Conservation (phyloP, 2,888 invertebrate species). For the Cerceris ruficornis region DNA sequence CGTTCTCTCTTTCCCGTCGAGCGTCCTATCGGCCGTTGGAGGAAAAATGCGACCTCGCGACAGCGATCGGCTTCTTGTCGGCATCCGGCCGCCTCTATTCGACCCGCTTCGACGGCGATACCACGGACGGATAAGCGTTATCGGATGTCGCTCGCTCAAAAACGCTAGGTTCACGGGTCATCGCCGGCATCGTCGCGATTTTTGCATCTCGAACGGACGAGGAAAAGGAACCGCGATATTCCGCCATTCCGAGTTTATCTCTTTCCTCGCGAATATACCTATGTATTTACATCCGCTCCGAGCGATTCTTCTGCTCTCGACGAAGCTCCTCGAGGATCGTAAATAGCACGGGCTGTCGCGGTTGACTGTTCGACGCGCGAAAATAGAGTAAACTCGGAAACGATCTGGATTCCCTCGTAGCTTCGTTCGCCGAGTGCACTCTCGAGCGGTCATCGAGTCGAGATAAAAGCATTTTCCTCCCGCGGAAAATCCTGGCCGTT, state of each 20-base stretch:
- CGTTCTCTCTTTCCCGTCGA: not conserved
- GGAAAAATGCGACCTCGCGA: slow-evolving; percentile 5
- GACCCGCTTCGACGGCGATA: slow-evolving; percentile 17
- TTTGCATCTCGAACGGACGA: not conserved
- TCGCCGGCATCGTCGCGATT: slow-evolving; percentile 22
- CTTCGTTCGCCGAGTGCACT: no score
- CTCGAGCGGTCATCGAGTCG: no score
- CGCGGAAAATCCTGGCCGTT: no score
- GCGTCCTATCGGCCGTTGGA: slow-evolving; percentile 17
- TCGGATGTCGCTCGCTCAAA: slow-evolving; percentile 23
- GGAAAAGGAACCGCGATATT: not conserved
- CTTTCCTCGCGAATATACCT: no score
- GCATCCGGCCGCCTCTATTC: not conserved
- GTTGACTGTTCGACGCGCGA: not conserved
- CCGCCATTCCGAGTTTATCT: not conserved
- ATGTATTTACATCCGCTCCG: no score
- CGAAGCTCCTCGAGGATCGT: not conserved
- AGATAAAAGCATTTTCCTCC: no score
- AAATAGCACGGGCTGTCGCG: not conserved
- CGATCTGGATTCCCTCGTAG: no score
- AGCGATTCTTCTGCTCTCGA: no score
- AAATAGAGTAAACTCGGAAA: no score
- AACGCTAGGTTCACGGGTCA: slow-evolving; percentile 21
- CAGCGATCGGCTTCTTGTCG: not conserved
- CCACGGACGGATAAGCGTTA: slow-evolving; percentile 8